phyloP scores from a whole-genome alignment of 2,888 invertebrate species.

The Amiota communis region DNA sequence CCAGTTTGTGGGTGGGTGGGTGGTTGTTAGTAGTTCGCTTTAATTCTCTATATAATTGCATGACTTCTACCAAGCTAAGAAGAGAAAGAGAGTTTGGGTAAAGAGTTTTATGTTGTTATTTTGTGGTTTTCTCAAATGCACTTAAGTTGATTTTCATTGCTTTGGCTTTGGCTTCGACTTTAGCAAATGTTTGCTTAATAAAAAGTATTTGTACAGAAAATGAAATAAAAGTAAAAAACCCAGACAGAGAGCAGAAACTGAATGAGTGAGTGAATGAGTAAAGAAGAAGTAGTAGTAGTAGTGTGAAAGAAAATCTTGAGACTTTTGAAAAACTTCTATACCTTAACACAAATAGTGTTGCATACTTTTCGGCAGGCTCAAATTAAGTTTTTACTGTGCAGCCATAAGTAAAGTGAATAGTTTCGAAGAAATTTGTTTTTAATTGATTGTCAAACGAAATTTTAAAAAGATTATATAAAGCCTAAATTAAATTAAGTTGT shows the following conservation, averaged over 20 bases:
- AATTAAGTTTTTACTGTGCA: neutral
- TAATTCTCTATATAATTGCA: too few relatives aligned
- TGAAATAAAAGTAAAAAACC: slow-evolving; percentile 5
- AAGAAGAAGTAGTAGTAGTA: neutral
- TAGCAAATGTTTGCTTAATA: slow-evolving; percentile 14
- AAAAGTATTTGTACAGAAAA: neutral
- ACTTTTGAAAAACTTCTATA: too few relatives aligned
- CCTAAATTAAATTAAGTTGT: too few relatives aligned
- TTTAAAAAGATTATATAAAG: neutral
- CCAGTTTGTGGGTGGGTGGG: too few relatives aligned
- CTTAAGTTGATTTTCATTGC: slow-evolving; percentile 26
- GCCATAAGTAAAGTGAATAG: neutral
- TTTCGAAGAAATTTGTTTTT: neutral
- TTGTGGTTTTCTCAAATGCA: slow-evolving; percentile 17
- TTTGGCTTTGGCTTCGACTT: neutral
- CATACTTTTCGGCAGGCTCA: neutral
- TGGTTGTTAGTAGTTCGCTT: too few relatives aligned
- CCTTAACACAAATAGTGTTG: neutral
- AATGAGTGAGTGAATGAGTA: neutral
- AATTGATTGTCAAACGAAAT: neutral
- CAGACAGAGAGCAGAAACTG: neutral
- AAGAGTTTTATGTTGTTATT: neutral
- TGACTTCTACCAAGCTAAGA: neutral
- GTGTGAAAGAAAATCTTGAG: too few relatives aligned
- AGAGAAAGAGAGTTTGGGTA: too few relatives aligned